phyloP scores from a whole-genome alignment of 2,888 invertebrate species.

The Apodemia mormo region DNA sequence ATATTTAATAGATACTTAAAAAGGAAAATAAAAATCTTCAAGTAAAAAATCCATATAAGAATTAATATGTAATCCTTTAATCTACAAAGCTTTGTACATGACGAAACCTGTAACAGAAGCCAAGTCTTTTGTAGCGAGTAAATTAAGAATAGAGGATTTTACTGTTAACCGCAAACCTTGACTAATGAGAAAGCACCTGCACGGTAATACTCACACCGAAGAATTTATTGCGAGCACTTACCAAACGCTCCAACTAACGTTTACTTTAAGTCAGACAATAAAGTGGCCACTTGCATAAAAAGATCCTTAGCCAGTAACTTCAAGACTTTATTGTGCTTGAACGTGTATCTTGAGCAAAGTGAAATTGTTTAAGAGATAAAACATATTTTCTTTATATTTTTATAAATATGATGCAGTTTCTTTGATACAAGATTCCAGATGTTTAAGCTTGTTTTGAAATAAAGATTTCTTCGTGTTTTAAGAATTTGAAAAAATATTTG shows the following conservation, averaged over 20 bases:
- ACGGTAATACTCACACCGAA: no score
- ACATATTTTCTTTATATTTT: background rate
- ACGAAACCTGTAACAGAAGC: background rate
- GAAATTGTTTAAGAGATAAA: background rate
- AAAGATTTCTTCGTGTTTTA: no score
- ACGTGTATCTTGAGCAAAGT: constrained; percentile 7
- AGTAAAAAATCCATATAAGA: no score
- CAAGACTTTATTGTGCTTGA: constrained; percentile 15
- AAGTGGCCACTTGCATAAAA: constrained; percentile 50
- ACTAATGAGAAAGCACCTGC: constrained; percentile 40
- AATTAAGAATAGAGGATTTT: constrained; percentile 28
- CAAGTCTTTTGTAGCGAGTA: constrained; percentile 16
- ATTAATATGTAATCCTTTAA: no score
- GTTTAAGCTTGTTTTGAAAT: no score
- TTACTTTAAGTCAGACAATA: constrained; percentile 53
- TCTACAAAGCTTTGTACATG: background rate
- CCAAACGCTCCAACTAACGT: constrained; percentile 54
- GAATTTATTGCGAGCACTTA: no score
- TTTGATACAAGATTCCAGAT: background rate
- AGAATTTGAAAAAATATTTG: no score
- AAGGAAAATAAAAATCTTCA: no score
- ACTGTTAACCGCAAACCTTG: constrained; percentile 37
- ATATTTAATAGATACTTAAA: no score
- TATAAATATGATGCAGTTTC: background rate
- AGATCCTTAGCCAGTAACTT: constrained; percentile 42